Evolutionary conservation across 2,797 vertebrate species (phyloP).

Genomic region (Chaenodraco wilsoni): DNA sequence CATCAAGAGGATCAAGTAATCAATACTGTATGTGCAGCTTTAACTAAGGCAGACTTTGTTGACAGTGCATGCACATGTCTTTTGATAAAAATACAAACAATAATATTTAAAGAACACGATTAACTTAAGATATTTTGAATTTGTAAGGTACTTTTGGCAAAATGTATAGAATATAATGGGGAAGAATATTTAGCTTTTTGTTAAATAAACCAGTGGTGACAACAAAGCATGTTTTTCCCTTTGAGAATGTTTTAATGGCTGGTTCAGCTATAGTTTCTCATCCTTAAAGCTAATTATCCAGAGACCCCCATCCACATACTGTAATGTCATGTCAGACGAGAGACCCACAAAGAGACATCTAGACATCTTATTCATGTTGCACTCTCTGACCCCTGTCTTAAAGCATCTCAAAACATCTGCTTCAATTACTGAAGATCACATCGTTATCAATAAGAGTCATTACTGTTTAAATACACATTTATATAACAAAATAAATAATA

Average conservation of each 20-base stretch:
- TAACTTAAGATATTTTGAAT: neutral
- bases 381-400: constrained; percentile 23
- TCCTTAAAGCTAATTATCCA: constrained; percentile 27
- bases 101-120: neutral
- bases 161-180: neutral
- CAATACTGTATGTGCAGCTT: constrained; percentile 5
- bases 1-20: constrained; percentile 35
- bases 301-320: constrained; percentile 1
- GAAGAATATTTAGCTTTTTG: neutral
- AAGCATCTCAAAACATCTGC: constrained; percentile 32
- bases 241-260: neutral
- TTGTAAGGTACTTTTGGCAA: neutral
- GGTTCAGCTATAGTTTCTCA: neutral
- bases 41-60: neutral
- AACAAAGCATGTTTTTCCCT: neutral
- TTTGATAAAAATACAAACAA: neutral
- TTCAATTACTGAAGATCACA: constrained; percentile 29
- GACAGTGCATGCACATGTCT: neutral
- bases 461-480: neutral
- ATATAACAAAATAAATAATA: neutral
- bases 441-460: neutral
- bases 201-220: neutral
- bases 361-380: constrained; percentile 27
- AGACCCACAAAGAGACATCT: constrained; percentile 7
- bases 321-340: neutral